A percentile compares a stretch with the other conserved stretches of the same genome.
Conservation (phyloP, 2,797 vertebrate genomes). For the Parauchenoglanis ngamensis region DNA sequence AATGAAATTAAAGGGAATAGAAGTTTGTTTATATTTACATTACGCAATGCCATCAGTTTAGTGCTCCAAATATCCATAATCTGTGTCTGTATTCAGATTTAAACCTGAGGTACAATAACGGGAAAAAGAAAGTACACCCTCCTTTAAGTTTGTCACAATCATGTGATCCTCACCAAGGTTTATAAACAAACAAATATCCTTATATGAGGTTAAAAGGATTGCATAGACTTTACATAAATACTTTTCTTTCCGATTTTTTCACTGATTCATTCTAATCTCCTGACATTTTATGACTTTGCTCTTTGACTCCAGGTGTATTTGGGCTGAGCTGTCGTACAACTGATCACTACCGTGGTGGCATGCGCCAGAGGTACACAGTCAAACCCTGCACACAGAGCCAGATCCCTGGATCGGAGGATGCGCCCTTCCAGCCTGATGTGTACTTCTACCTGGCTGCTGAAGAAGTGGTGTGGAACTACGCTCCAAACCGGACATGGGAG, state of each 20-base stretch:
- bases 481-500: slow-evolving; percentile 53
- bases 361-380: slow-evolving; percentile 50
- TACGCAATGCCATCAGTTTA: background rate
- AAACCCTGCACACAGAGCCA: slow-evolving; percentile 26
- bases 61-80: background rate
- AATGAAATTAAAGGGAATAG: background rate
- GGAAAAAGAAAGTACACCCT: background rate
- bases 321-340: slow-evolving; percentile 49
- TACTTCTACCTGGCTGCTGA: slow-evolving; percentile 52
- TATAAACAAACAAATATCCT: background rate
- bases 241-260: background rate
- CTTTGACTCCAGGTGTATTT: slow-evolving; percentile 38
- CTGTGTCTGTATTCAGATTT: background rate
- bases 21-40: background rate
- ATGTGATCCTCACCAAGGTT: background rate
- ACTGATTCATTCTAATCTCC: background rate
- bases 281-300: background rate
- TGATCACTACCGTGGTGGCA: slow-evolving; percentile 47
- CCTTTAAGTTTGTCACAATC: background rate
- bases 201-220: background rate
- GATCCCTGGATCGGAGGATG: background rate
- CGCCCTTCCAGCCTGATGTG: background rate
- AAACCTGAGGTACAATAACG: background rate
- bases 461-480: slow-evolving; percentile 54
- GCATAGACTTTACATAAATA: background rate